Percentiles rank a stretch among this genome's conserved stretches.
Conservation (phyloP, 2,113 vertebrate species). For the Procavia capensis region DNA sequence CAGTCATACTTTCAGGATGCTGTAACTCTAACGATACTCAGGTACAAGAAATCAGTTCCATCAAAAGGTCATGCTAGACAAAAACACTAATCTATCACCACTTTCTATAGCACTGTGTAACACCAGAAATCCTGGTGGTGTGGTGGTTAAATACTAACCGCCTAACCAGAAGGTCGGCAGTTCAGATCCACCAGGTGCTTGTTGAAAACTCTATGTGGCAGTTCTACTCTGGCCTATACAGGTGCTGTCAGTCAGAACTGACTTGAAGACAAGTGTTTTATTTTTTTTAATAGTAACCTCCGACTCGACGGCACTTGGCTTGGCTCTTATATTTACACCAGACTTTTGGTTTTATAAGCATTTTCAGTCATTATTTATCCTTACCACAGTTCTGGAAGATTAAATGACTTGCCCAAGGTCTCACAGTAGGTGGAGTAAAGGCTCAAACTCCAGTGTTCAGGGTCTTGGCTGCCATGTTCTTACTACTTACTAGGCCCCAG, state of each 20-base stretch:
- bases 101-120: neutral
- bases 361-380: neutral
- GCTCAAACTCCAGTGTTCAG: neutral
- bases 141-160: too few relatives aligned
- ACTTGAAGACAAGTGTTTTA: too few relatives aligned
- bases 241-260: too few relatives aligned
- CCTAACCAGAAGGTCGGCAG: too few relatives aligned
- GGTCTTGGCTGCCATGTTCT: neutral
- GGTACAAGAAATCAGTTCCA: neutral
- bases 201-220: too few relatives aligned
- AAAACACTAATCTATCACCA: neutral
- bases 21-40: neutral
- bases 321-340: too few relatives aligned
- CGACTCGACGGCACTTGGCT: too few relatives aligned
- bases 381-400: neutral
- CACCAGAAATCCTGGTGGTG: too few relatives aligned
- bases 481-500: neutral
- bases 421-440: neutral
- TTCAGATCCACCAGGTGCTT: too few relatives aligned
- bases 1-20: rapidly evolving
- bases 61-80: neutral
- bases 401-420: neutral
- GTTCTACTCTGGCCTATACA: too few relatives aligned
- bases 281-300: too few relatives aligned
- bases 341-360: neutral